Conservation (phyloP, 2,888 invertebrate species). For the Torymus aiolomorphi region DNA sequence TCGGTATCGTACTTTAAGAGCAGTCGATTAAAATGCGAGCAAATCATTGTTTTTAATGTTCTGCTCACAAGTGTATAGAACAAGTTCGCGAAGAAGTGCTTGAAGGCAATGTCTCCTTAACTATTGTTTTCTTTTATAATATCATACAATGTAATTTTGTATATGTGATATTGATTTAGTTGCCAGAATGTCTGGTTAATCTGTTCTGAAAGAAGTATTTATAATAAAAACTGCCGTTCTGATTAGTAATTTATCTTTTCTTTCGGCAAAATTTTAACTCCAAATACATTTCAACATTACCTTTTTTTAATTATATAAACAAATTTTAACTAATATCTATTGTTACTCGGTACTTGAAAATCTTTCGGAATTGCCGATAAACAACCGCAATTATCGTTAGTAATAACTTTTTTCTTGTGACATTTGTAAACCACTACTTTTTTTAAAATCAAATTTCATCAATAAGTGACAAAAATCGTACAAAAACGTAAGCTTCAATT, state of each 20-base stretch:
- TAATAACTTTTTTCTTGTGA: neutral
- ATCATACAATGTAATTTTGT: constrained; percentile 57
- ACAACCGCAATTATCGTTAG: neutral
- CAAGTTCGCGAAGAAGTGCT: constrained; percentile 48
- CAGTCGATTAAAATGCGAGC: constrained; percentile 46
- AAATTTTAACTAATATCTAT: constrained; percentile 1
- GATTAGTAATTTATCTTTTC: constrained; percentile 42
- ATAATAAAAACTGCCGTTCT: constrained; percentile 54
- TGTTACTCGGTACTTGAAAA: constrained; percentile 18
- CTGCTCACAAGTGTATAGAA: constrained; percentile 54
- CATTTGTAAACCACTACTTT: constrained; percentile 40
- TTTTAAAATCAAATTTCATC: neutral
- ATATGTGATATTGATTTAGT: constrained; percentile 60
- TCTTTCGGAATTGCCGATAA: constrained; percentile 6
- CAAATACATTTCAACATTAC: constrained; percentile 7
- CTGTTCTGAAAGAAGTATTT: constrained; percentile 55
- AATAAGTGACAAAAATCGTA: constrained; percentile 7
- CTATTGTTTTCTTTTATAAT: constrained; percentile 57
- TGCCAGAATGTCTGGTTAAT: constrained; percentile 47
- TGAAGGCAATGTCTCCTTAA: constrained; percentile 45
- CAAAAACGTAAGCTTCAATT: constrained; percentile 19
- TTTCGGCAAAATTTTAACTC: constrained; percentile 12
- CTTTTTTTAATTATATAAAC: constrained; percentile 15
- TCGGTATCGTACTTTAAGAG: constrained; percentile 55
- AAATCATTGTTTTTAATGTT: constrained; percentile 48